A percentile compares a stretch with the other conserved stretches of the same genome.
These are phyloP conservation scores for Imbricaverruca yamaguchii DNA, from an alignment of 2,888 invertebrate genomes.

Conservation along the genomic window DNA sequence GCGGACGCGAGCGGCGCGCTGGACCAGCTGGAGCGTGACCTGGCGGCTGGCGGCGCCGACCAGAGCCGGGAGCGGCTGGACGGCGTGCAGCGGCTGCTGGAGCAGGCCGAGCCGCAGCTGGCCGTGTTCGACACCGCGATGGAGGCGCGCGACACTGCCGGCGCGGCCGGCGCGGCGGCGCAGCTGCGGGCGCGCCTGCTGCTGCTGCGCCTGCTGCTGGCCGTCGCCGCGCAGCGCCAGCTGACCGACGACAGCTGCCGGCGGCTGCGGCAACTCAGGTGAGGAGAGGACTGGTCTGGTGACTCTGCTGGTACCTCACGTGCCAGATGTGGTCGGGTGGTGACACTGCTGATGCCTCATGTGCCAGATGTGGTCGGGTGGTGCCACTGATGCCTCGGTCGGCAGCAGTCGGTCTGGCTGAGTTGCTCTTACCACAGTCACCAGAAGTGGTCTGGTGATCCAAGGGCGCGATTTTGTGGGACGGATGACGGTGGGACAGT, in stretches of 20 bases:
- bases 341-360: too few species aligned
- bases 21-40: conserved; percentile 64
- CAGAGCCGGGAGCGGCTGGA: conserved; percentile 40
- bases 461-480: too few species aligned
- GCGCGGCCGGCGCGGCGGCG: conserved; percentile 32
- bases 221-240: conserved; percentile 46
- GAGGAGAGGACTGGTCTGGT: conserved; percentile 35
- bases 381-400: too few species aligned
- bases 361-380: too few species aligned
- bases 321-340: too few species aligned
- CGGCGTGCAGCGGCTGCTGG: conserved; percentile 46
- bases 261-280: conserved; percentile 36
- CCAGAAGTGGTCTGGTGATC: too few species aligned
- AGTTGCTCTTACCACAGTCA: too few species aligned
- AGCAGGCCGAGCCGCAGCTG: conserved; percentile 66
- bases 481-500: too few species aligned
- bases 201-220: conserved; percentile 10
- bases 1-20: conserved; percentile 47
- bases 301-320: too few species aligned
- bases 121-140: conserved; percentile 52
- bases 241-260: conserved; percentile 38
- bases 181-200: conserved; percentile 32
- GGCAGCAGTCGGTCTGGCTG: too few species aligned
- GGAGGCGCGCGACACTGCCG: conserved; percentile 37
- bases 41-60: conserved; percentile 58